A percentile compares a stretch with the other conserved stretches of the same genome.
Evolutionary conservation across 2,113 vertebrate species (phyloP).

Genomic region (Origma solitaria): DNA sequence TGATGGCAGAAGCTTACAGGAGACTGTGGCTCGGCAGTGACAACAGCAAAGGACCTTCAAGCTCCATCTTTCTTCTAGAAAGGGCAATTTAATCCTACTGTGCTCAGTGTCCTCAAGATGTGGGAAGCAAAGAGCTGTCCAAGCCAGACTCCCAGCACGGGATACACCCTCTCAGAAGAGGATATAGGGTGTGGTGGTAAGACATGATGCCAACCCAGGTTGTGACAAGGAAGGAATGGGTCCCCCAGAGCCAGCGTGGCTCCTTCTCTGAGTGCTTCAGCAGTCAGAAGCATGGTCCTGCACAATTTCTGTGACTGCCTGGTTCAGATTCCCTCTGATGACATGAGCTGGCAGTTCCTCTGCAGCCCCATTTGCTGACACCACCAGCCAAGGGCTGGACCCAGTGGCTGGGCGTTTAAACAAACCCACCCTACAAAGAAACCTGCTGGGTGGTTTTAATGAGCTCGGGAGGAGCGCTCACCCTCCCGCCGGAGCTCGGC

Average conservation of each 20-base stretch:
- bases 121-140: background rate
- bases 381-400: background rate
- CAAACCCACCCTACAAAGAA: background rate
- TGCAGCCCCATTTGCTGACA: background rate
- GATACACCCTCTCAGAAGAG: background rate
- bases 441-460: background rate
- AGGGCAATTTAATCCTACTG: background rate
- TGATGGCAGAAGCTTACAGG: background rate
- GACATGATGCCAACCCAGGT: background rate
- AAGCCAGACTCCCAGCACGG: background rate
- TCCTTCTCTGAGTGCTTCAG: background rate
- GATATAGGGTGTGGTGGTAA: background rate
- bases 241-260: rapidly evolving
- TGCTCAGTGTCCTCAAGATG: background rate
- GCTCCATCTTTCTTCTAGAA: background rate
- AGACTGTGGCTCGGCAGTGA: background rate
- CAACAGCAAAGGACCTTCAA: background rate
- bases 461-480: rapidly evolving
- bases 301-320: background rate
- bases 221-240: background rate
- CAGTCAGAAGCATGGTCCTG: rapidly evolving
- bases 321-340: background rate
- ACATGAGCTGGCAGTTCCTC: background rate
- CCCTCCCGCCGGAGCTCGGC: background rate
- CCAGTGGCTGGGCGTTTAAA: background rate